phyloP scores from a whole-genome alignment of 2,888 invertebrate species.

The Crossocerus cetratus region DNA sequence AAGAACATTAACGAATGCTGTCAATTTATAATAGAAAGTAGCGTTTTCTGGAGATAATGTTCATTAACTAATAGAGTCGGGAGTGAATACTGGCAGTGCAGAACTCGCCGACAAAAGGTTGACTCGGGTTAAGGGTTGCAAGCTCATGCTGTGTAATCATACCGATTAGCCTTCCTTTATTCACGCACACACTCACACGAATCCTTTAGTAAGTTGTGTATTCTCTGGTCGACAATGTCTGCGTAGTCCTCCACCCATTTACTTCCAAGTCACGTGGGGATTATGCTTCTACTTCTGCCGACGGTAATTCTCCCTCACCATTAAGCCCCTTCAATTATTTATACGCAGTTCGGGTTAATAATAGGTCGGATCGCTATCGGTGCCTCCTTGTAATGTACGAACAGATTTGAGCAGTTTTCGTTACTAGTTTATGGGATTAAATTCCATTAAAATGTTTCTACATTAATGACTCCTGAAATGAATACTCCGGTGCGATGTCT shows the following conservation, averaged over 20 bases:
- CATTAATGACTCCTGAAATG: too few relatives aligned
- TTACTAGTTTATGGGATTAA: not conserved
- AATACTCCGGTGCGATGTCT: not conserved
- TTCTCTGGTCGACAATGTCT: constrained; percentile 36
- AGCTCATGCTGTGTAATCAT: constrained; percentile 61
- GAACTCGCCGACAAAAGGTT: constrained; percentile 32
- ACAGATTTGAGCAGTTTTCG: not conserved
- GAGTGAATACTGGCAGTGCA: constrained; percentile 13
- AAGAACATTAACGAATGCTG: too few relatives aligned
- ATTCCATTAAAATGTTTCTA: too few relatives aligned
- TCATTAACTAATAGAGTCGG: constrained; percentile 39
- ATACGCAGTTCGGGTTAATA: constrained; percentile 73
- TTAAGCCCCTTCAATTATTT: constrained; percentile 74
- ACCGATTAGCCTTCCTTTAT: constrained; percentile 60
- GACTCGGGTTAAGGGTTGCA: constrained; percentile 46
- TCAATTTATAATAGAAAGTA: too few relatives aligned
- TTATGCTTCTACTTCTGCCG: constrained; percentile 63
- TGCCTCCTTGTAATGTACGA: constrained; percentile 29
- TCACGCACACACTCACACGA: constrained; percentile 47
- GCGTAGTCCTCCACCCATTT: constrained; percentile 48
- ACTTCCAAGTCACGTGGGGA: constrained; percentile 68
- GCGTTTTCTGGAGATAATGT: not conserved
- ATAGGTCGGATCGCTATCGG: constrained; percentile 65
- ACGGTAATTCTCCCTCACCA: constrained; percentile 71
- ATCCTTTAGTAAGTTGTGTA: constrained; percentile 57